phyloP scores from a whole-genome alignment of 2,113 vertebrate genomes.

The Holacanthus passer region DNA sequence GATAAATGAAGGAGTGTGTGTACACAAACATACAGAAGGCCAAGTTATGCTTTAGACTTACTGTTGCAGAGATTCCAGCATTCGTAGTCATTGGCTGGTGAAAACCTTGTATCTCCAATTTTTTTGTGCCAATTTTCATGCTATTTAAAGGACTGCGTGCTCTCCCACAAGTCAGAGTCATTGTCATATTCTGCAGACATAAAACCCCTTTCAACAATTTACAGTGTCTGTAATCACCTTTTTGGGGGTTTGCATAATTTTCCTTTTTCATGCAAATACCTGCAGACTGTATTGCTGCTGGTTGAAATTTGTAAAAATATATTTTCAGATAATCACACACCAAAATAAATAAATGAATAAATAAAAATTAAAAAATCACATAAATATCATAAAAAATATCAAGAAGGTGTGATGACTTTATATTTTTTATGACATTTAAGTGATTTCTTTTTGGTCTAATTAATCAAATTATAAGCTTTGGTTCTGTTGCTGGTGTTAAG shows the following conservation, averaged over 20 bases:
- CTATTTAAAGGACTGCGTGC: not conserved
- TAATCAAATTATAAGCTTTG: not conserved
- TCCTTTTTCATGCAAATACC: not conserved
- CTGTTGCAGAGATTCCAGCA: not conserved
- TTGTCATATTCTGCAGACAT: not conserved
- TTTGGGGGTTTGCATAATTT: not conserved
- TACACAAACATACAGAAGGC: slow-evolving; percentile 14
- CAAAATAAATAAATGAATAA: no score
- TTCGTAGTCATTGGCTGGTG: not conserved
- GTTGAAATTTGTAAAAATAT: not conserved
- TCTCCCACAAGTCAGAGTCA: not conserved
- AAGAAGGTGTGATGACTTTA: no score
- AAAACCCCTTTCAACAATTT: not conserved
- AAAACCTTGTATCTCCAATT: not conserved
- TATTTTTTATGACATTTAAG: not conserved
- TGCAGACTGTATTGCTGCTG: not conserved
- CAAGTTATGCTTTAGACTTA: not conserved
- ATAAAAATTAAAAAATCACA: no score
- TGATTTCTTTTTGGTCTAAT: not conserved
- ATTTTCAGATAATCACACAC: not conserved
- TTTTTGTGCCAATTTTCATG: not conserved
- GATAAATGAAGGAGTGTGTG: slow-evolving; percentile 24
- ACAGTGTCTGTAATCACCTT: not conserved
- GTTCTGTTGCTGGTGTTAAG: not conserved
- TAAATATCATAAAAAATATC: no score